phyloP scores from a whole-genome alignment of 2,797 vertebrate genomes.

The Psittacula derbiana region DNA sequence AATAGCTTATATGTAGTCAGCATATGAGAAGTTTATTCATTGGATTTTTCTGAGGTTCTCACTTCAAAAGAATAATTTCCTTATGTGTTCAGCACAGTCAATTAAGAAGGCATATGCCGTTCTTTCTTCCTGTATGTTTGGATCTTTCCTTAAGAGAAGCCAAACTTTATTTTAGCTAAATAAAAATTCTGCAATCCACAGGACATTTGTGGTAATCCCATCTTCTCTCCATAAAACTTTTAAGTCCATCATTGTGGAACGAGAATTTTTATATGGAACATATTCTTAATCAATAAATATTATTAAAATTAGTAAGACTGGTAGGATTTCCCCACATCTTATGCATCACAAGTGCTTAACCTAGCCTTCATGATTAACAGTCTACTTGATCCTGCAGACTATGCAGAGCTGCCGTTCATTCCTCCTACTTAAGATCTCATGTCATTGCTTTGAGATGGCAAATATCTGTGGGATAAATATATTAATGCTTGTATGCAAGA shows the following conservation, averaged over 20 bases:
- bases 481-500: neutral
- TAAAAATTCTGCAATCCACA: neutral
- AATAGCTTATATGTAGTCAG: neutral
- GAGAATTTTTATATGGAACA: neutral
- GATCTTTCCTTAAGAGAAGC: neutral
- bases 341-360: neutral
- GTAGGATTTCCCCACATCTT: neutral
- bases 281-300: neutral
- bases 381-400: neutral
- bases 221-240: neutral
- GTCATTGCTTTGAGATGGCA: neutral
- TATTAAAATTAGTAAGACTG: neutral
- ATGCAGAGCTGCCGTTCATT: neutral
- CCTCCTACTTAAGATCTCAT: neutral
- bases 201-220: neutral
- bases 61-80: neutral
- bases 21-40: neutral
- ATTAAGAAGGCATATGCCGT: neutral
- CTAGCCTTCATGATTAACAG: neutral
- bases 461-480: neutral
- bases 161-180: neutral
- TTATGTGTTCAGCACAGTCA: neutral
- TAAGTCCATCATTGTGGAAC: neutral
- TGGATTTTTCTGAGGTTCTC: neutral
- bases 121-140: neutral